A percentile compares a stretch with the other conserved stretches of the same genome.
These are phyloP conservation scores for Perdita meconis DNA, from an alignment of 2,888 invertebrate species.

Conservation along the genomic window DNA sequence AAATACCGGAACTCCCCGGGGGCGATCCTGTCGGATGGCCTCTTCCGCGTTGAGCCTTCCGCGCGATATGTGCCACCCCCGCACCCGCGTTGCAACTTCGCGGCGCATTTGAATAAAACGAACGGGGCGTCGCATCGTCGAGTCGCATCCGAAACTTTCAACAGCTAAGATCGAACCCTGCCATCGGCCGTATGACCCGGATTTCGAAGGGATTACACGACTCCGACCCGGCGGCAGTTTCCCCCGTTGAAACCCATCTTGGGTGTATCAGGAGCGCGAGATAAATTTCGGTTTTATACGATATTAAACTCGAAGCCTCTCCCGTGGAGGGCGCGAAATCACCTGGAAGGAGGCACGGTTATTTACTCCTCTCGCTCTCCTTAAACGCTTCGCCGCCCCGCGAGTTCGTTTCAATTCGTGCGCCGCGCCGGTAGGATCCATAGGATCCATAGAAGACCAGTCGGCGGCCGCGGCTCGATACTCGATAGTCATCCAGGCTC, in stretches of 20 bases:
- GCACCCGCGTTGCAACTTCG: conserved; percentile 10
- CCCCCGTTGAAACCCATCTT: not conserved
- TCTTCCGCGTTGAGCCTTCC: conserved; percentile 14
- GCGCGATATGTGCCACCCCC: not conserved
- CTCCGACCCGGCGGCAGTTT: conserved; percentile 20
- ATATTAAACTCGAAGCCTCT: not conserved
- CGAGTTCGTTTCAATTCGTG: conserved; percentile 47
- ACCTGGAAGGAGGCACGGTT: conserved; percentile 14
- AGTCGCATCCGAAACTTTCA: conserved; percentile 41
- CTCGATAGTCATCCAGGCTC: conserved; percentile 38
- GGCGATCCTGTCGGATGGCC: conserved; percentile 57
- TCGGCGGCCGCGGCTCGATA: conserved; percentile 43
- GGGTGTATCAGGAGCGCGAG: not conserved
- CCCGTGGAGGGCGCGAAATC: not conserved
- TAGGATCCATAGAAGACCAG: conserved; percentile 48
- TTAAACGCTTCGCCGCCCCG: conserved; percentile 7
- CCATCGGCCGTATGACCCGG: conserved; percentile 36
- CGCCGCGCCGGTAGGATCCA: conserved; percentile 34
- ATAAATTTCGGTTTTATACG: conserved; percentile 33
- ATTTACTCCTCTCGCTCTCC: not conserved
- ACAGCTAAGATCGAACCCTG: conserved; percentile 43
- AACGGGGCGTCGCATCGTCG: conserved; percentile 15
- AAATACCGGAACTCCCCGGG: conserved; percentile 60
- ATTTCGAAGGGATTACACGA: conserved; percentile 17
- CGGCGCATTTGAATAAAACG: conserved; percentile 63